Percentiles rank a stretch among this genome's conserved stretches.
phyloP scores from a whole-genome alignment of 2,113 vertebrate genomes.

The Mohoua ochrocephala region DNA sequence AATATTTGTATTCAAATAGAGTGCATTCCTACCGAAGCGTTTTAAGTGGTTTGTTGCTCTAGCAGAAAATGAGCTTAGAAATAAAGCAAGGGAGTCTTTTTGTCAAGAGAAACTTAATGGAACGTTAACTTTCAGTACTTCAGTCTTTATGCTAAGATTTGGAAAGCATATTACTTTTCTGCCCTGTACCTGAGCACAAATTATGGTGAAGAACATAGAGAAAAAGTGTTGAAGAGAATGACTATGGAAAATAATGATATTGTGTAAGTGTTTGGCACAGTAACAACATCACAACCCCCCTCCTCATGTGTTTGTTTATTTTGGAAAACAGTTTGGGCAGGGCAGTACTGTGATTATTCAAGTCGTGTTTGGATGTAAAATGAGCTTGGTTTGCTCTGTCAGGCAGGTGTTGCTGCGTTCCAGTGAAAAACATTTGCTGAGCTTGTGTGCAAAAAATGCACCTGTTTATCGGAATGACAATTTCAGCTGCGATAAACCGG shows the following conservation, averaged over 20 bases:
- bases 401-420: background rate
- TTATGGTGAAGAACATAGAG: background rate
- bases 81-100: background rate
- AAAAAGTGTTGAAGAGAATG: background rate
- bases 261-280: background rate
- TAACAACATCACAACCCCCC: background rate
- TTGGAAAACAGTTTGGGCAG: background rate
- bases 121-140: background rate
- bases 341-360: background rate
- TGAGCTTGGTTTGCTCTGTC: background rate
- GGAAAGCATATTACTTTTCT: background rate
- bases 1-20: background rate
- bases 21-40: background rate
- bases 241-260: background rate
- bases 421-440: background rate
- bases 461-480: background rate
- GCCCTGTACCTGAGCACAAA: background rate
- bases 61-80: conserved; percentile 1
- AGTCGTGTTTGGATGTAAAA: background rate
- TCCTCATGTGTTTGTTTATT: background rate
- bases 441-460: background rate
- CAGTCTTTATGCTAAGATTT: background rate
- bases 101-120: background rate
- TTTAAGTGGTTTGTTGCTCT: background rate
- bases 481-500: background rate